A percentile compares a stretch with the other conserved stretches of the same genome.
Evolutionary conservation across 2,888 invertebrate species (phyloP).

Genomic region (Heliconius ismenius): DNA sequence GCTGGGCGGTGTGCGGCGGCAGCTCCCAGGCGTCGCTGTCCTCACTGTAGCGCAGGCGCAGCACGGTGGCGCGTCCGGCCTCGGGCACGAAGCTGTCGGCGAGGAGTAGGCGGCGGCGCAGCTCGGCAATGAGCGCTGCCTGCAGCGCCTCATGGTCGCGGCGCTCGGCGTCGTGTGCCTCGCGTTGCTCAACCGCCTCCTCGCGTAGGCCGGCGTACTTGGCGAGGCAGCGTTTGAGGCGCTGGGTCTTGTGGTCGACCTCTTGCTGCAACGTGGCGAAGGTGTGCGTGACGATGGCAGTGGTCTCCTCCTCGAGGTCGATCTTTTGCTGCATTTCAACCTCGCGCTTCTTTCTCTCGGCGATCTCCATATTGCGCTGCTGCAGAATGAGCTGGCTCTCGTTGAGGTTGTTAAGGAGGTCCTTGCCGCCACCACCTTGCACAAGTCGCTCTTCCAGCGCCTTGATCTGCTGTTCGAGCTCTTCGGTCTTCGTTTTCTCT

Average conservation of each 20-base stretch:
- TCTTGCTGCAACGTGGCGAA: slow-evolving; percentile 96
- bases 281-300: slow-evolving; percentile 93
- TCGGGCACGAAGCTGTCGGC: slow-evolving; percentile 93
- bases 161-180: slow-evolving; percentile 94
- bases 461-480: slow-evolving; percentile 88
- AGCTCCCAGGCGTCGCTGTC: slow-evolving; percentile 66
- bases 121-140: slow-evolving; percentile 88
- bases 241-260: slow-evolving; percentile 96
- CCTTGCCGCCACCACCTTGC: slow-evolving; percentile 87
- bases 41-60: slow-evolving; percentile 62
- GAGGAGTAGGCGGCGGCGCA: slow-evolving; percentile 88
- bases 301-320: slow-evolving; percentile 96
- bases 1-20: slow-evolving; percentile 60
- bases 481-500: slow-evolving; percentile 87
- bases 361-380: slow-evolving; percentile 90
- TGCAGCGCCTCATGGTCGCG: slow-evolving; percentile 92
- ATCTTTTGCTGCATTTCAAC: slow-evolving; percentile 97
- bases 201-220: slow-evolving; percentile 86
- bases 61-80: slow-evolving; percentile 58
- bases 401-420: slow-evolving; percentile 96
- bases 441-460: slow-evolving; percentile 96
- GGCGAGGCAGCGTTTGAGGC: slow-evolving; percentile 92
- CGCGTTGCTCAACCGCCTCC: slow-evolving; percentile 80
- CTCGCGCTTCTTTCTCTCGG: slow-evolving; percentile 92
- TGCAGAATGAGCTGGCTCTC: slow-evolving; percentile 95